These are phyloP conservation scores for Festucalex cinctus DNA, from an alignment of 2,113 vertebrate genomes.

Conservation along the genomic window DNA sequence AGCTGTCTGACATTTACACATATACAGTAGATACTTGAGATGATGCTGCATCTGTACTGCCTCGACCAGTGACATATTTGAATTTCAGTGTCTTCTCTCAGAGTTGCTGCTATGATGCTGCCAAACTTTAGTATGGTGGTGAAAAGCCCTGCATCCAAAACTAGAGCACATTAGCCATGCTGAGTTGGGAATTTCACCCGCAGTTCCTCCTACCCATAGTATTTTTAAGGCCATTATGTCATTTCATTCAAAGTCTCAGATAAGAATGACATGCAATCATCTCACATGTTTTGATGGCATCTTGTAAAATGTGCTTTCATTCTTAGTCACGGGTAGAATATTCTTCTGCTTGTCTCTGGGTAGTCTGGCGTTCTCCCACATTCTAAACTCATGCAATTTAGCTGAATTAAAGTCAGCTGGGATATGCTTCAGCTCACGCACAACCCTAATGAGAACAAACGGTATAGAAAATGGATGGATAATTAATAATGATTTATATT, in stretches of 20 bases:
- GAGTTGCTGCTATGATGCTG: not conserved
- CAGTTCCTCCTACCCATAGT: too few relatives aligned
- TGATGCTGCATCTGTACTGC: conserved; percentile 29
- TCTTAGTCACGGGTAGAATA: too few relatives aligned
- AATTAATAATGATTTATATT: too few relatives aligned
- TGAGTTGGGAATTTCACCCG: too few relatives aligned
- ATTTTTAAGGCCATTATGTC: too few relatives aligned
- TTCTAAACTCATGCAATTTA: too few relatives aligned
- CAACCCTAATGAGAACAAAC: not conserved
- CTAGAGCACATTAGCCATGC: not conserved
- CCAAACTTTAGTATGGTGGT: not conserved
- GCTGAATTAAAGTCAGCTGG: not conserved
- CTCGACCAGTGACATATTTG: not conserved
- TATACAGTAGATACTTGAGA: conserved; percentile 43
- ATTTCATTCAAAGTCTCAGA: too few relatives aligned
- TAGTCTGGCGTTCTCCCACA: too few relatives aligned
- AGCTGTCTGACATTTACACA: conserved; percentile 58
- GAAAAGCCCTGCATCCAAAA: not conserved
- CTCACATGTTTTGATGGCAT: too few relatives aligned
- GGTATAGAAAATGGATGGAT: not conserved
- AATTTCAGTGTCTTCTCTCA: conserved; percentile 8
- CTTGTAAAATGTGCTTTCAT: too few relatives aligned
- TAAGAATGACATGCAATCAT: too few relatives aligned
- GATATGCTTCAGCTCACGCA: not conserved
- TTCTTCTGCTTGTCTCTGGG: too few relatives aligned